Evolutionary conservation across 2,888 invertebrate species (phyloP), one percentile per base, ranked within the genome.

Genomic region (Meta bourneti): DNA sequence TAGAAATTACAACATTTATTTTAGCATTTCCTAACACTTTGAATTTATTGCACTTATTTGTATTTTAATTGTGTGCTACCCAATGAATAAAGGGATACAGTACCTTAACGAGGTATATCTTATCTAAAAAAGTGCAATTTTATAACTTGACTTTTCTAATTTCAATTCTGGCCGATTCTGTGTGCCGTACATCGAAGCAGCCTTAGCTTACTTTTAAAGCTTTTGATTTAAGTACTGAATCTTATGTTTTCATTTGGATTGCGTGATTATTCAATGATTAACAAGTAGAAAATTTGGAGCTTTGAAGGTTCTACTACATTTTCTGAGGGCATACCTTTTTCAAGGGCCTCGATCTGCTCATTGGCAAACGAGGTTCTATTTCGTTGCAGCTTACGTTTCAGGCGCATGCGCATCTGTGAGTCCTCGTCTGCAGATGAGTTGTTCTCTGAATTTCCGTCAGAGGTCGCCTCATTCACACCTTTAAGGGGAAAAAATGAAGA

Each of bases 401-500:
- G 92, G 48, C 93, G 93, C 87, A 94, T 90, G 85, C 94, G 93
- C 84, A 93, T 92, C 71, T 93, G 93, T 13, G 93, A 92, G 19
- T 94, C 94, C 70, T 94, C 94, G 82, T 94, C 94, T 93, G 97
- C 97, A 5, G 94, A 91, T 54, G 93, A 93, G 69, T 93, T 93
- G 89, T 93, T 92, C 72, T 93, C 98, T 90, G 98, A 98, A 95
- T 98, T 98, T 79, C 98, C 98, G 94, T 98, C 98, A 20, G 98
- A 98, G 34, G 97, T 97, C 94, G 97, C 97, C 94, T 97, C 97
- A 94, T 96, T 90, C 16, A 51, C 83, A 83, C 89, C 93, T 93
- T 52, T 5, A 51, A 80, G 7, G 48, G 9, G 74, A 49, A 71
- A 69, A 52, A 91, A 80, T 0, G 7, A 71, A 20, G 48, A 34